A percentile compares a stretch with the other conserved stretches of the same genome.
Evolutionary conservation across 2,797 vertebrate species (phyloP).

Genomic region (Neosalanx taihuensis): DNA sequence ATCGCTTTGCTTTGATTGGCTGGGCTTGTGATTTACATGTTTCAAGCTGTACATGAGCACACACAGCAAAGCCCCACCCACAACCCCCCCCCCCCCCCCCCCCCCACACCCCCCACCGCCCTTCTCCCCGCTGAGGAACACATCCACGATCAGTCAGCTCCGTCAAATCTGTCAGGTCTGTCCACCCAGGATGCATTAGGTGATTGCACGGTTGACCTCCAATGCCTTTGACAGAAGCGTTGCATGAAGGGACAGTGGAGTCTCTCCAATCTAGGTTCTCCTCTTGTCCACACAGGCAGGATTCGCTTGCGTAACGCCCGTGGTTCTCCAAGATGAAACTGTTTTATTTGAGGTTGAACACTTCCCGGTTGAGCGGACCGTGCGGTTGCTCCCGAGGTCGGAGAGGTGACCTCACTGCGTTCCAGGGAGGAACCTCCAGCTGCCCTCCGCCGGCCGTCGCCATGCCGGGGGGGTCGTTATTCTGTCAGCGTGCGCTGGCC

Average conservation of each 20-base stretch:
- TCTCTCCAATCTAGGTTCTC: background rate
- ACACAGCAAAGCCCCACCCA: too few relatives aligned
- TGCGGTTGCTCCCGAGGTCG: background rate
- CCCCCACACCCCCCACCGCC: too few relatives aligned
- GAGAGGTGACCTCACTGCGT: background rate
- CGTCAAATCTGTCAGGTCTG: conserved; percentile 27
- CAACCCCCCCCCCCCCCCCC: too few relatives aligned
- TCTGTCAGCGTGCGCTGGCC: background rate
- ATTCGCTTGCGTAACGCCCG: too few relatives aligned
- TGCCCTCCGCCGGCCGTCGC: background rate
- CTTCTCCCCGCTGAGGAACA: conserved; percentile 3
- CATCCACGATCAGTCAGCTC: conserved; percentile 4
- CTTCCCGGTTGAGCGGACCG: background rate
- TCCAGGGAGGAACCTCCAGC: background rate
- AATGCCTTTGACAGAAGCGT: conserved; percentile 26
- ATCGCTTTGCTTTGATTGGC: background rate
- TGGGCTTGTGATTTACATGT: background rate
- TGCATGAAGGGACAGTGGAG: conserved; percentile 8
- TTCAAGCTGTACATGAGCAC: too few relatives aligned
- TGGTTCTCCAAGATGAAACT: too few relatives aligned
- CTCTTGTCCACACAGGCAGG: too few relatives aligned
- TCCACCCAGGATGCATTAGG: conserved; percentile 47
- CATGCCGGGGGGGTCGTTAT: background rate
- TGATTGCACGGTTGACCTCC: conserved; percentile 48
- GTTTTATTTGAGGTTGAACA: background rate